Evolutionary conservation across 1,140 invertebrate genomes (phyloP).

Genomic region (Zaprionus tsacasi): DNA sequence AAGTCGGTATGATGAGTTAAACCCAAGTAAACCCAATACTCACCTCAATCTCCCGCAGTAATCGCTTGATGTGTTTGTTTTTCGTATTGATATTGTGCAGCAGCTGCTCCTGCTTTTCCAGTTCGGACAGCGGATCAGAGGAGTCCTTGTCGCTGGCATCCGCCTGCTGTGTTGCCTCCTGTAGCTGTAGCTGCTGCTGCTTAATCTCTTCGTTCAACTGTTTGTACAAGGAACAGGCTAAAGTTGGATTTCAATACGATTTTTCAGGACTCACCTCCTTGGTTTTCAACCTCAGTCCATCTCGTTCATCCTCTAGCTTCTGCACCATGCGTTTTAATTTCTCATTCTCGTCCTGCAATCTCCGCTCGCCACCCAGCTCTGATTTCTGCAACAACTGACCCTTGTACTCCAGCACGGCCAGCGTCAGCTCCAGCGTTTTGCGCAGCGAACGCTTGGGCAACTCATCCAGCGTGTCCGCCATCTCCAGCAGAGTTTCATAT

Average conservation of each 20-base stretch:
- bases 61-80: constrained; percentile 83
- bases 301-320: constrained; percentile 69
- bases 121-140: constrained; percentile 78
- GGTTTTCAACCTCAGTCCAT: constrained; percentile 52
- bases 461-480: constrained; percentile 63
- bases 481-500: constrained; percentile 73
- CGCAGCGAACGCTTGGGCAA: constrained; percentile 75
- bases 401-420: constrained; percentile 78
- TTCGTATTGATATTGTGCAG: constrained; percentile 80
- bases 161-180: constrained; percentile 62
- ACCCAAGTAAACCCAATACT: neutral
- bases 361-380: constrained; percentile 41
- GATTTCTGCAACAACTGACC: constrained; percentile 62
- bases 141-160: constrained; percentile 82
- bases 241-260: neutral
- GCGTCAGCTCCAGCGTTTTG: constrained; percentile 70
- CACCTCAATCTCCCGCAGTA: constrained; percentile 80
- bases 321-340: constrained; percentile 77
- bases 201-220: constrained; percentile 71
- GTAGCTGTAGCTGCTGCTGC: constrained; percentile 66
- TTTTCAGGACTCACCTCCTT: constrained; percentile 55
- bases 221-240: neutral
- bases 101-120: constrained; percentile 81
- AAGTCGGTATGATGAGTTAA: neutral
- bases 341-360: constrained; percentile 76